A percentile compares a stretch with the other conserved stretches of the same genome.
Evolutionary conservation across 2,888 invertebrate species (phyloP).

Genomic region (Acanthoscelides obtectus): DNA sequence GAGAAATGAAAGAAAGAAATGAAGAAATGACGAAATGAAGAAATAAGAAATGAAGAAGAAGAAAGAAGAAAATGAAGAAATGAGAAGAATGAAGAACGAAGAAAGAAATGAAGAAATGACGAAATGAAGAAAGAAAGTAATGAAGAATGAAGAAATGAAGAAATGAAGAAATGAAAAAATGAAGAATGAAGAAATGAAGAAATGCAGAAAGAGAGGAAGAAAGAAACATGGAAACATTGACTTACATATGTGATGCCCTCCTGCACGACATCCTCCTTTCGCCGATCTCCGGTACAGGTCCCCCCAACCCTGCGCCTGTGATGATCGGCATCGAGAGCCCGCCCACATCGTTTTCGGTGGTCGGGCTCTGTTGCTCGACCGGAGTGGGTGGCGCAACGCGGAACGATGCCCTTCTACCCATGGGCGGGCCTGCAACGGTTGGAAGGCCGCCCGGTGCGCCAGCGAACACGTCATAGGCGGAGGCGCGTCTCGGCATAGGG

Average conservation of each 20-base stretch:
- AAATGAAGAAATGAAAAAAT: no score
- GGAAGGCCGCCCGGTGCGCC: slow-evolving; percentile 51
- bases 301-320: not conserved
- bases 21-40: no score
- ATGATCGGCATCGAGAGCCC: slow-evolving; percentile 13
- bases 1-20: no score
- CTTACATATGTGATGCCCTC: slow-evolving; percentile 81
- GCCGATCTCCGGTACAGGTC: slow-evolving; percentile 45
- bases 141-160: no score
- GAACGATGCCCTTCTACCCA: slow-evolving; percentile 55
- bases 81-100: no score
- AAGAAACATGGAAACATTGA: no score
- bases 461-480: slow-evolving; percentile 80
- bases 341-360: slow-evolving; percentile 47
- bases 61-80: no score
- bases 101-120: no score
- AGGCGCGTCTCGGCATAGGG: slow-evolving; percentile 73
- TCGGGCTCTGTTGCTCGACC: slow-evolving; percentile 54
- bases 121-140: no score
- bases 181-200: no score
- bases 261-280: slow-evolving; percentile 66
- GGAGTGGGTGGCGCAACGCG: slow-evolving; percentile 54
- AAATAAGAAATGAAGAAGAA: no score
- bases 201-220: no score
- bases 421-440: slow-evolving; percentile 29